A percentile compares a stretch with the other conserved stretches of the same genome.
Evolutionary conservation across 2,888 invertebrate species (phyloP).

Genomic region (Hirtodrosophila alboralis): DNA sequence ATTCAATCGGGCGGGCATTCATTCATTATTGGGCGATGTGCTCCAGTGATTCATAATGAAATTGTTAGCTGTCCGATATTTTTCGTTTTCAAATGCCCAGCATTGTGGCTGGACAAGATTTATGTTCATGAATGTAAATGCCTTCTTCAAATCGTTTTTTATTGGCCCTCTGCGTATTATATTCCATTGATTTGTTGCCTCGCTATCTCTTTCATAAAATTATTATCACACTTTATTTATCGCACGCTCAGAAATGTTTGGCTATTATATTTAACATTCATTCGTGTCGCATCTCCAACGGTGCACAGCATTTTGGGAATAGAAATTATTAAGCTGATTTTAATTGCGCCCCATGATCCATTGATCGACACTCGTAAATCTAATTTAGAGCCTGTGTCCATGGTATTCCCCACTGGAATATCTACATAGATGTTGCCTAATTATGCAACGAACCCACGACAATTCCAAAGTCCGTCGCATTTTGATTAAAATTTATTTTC

Average conservation of each 20-base stretch:
- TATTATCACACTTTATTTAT: slow-evolving; percentile 79
- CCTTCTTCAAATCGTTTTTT: slow-evolving; percentile 71
- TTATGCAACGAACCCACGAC: slow-evolving; percentile 67
- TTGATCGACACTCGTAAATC: slow-evolving; percentile 80
- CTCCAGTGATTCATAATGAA: slow-evolving; percentile 66
- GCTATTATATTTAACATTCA: slow-evolving; percentile 27
- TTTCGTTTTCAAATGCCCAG: slow-evolving; percentile 24
- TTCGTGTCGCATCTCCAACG: slow-evolving; percentile 27
- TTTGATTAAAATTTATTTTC: slow-evolving; percentile 71
- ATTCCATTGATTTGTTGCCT: slow-evolving; percentile 70
- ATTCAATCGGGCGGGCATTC: slow-evolving; percentile 15
- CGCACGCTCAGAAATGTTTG: slow-evolving; percentile 24
- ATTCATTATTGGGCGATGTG: too few relatives aligned
- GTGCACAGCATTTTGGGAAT: slow-evolving; percentile 21
- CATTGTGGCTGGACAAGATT: slow-evolving; percentile 61
- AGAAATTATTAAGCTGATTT: slow-evolving; percentile 79
- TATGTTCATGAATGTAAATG: slow-evolving; percentile 77
- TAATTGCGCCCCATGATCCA: slow-evolving; percentile 74
- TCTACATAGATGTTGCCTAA: slow-evolving; percentile 41
- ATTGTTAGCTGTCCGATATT: slow-evolving; percentile 57
- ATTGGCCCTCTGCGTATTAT: slow-evolving; percentile 59
- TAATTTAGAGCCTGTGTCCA: slow-evolving; percentile 70
- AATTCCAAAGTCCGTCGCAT: slow-evolving; percentile 43
- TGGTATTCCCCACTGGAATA: slow-evolving; percentile 22
- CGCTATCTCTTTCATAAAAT: slow-evolving; percentile 69